These are phyloP conservation scores for Xiphydria camelus DNA, from an alignment of 2,888 invertebrate species.

Conservation along the genomic window DNA sequence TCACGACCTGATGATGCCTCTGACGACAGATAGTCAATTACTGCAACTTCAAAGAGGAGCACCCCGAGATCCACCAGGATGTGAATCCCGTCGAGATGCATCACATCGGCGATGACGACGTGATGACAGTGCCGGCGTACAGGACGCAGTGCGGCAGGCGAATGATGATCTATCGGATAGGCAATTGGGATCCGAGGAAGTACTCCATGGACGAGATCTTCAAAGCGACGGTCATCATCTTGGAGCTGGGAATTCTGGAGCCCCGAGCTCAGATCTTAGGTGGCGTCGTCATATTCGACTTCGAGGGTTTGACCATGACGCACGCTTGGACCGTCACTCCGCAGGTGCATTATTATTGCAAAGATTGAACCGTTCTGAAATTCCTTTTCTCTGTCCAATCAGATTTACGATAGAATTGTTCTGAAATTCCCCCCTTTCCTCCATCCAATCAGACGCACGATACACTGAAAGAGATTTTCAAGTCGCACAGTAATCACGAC, in stretches of 20 bases:
- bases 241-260: slow-evolving; percentile 77
- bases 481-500: no score
- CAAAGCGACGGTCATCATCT: slow-evolving; percentile 69
- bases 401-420: no score
- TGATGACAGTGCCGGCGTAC: slow-evolving; percentile 76
- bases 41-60: slow-evolving; percentile 73
- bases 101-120: slow-evolving; percentile 68
- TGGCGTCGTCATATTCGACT: slow-evolving; percentile 76
- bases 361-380: no score
- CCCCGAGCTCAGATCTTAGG: slow-evolving; percentile 76
- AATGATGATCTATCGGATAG: slow-evolving; percentile 73
- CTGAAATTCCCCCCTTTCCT: no score
- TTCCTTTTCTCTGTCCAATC: no score
- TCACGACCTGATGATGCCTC: neutral
- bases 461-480: no score
- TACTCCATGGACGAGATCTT: slow-evolving; percentile 72
- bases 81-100: slow-evolving; percentile 69
- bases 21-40: slow-evolving; percentile 72
- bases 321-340: slow-evolving; percentile 78
- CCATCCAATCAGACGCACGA: no score
- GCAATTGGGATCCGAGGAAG: slow-evolving; percentile 74
- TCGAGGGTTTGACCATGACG: slow-evolving; percentile 70
- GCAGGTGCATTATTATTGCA: slow-evolving; percentile 36
- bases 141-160: slow-evolving; percentile 75
- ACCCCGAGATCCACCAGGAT: slow-evolving; percentile 69